Conservation (phyloP, 2,888 invertebrate genomes). For the Sipha maydis region DNA sequence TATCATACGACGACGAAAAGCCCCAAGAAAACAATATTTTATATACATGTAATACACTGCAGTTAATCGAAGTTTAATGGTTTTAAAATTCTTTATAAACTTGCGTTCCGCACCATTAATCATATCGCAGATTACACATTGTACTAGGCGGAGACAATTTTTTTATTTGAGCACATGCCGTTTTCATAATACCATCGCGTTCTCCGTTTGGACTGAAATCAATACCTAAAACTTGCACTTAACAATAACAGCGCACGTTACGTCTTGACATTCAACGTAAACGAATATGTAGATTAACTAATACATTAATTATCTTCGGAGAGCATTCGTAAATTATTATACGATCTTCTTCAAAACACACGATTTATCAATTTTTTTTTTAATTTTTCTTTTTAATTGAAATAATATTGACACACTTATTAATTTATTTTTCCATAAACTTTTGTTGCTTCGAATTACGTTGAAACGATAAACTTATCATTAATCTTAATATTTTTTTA, state of each 20-base stretch:
- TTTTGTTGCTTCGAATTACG: too few relatives aligned
- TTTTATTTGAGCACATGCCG: not conserved
- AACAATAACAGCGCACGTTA: not conserved
- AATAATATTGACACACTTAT: too few relatives aligned
- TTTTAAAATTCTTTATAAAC: not conserved
- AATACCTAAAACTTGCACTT: not conserved
- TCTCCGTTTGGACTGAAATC: not conserved
- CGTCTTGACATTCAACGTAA: not conserved
- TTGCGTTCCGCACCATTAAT: not conserved
- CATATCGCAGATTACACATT: not conserved
- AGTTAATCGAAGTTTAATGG: slow-evolving; percentile 23
- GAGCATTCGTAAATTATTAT: too few relatives aligned
- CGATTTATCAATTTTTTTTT: too few relatives aligned
- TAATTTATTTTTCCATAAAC: too few relatives aligned
- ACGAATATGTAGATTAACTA: too few relatives aligned
- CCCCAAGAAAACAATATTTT: not conserved
- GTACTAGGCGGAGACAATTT: not conserved
- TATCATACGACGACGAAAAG: not conserved
- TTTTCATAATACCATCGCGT: not conserved
- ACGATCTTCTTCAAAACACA: too few relatives aligned
- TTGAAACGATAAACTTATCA: too few relatives aligned
- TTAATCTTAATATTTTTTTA: too few relatives aligned
- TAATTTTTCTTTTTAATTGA: too few relatives aligned
- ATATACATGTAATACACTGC: not conserved
- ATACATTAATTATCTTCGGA: too few relatives aligned